Conservation (phyloP, 2,113 vertebrate genomes). For the Sapajus apella region DNA sequence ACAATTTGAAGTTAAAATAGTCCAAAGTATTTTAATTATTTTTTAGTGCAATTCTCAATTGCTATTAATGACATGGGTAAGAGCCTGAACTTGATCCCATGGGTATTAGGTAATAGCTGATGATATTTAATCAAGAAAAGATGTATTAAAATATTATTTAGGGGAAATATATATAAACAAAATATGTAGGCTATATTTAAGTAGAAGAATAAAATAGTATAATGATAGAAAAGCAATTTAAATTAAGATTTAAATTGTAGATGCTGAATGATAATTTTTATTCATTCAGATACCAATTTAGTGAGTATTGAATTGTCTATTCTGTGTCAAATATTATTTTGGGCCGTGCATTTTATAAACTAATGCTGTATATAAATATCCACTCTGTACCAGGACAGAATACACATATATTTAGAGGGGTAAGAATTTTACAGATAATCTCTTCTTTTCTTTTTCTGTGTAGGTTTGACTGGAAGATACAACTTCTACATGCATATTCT, state of each 20-base stretch:
- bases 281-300: neutral
- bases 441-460: too few relatives aligned
- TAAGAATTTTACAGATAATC: neutral
- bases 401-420: neutral
- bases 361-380: neutral
- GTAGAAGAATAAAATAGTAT: too few relatives aligned
- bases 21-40: neutral
- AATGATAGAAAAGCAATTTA: neutral
- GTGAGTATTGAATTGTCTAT: neutral
- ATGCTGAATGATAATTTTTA: neutral
- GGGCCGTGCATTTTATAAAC: neutral
- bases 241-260: neutral
- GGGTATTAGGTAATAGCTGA: neutral
- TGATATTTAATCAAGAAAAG: neutral
- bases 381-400: neutral
- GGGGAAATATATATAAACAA: neutral
- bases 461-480: neutral
- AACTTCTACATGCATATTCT: neutral
- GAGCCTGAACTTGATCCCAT: neutral
- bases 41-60: neutral
- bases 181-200: neutral
- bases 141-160: neutral
- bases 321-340: neutral
- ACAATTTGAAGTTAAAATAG: neutral
- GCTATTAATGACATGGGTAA: neutral